phyloP scores from a whole-genome alignment of 2,888 invertebrate species.

The Prostheceraeus crozeri region DNA sequence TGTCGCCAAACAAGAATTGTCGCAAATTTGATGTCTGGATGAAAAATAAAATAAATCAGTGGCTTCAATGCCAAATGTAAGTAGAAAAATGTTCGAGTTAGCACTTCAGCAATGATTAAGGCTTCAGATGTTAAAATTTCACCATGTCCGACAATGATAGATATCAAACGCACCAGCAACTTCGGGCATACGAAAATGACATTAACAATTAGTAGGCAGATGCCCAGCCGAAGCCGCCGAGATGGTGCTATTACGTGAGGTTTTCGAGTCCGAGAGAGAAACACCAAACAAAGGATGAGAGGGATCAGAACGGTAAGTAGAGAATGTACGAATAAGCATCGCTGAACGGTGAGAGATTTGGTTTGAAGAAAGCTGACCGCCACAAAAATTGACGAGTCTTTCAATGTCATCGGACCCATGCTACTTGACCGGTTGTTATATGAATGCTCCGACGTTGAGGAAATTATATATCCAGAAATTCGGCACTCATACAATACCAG shows the following conservation, averaged over 20 bases:
- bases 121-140: background rate
- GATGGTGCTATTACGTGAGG: too few species aligned
- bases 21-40: too few species aligned
- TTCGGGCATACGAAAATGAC: background rate
- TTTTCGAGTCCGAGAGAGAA: too few species aligned
- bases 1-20: too few species aligned
- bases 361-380: background rate
- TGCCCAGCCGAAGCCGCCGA: background rate
- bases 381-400: background rate
- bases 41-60: background rate
- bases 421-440: too few species aligned
- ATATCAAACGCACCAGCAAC: background rate
- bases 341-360: background rate
- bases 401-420: too few species aligned
- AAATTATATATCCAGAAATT: too few species aligned
- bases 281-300: too few species aligned
- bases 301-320: background rate
- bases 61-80: background rate
- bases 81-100: background rate
- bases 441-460: too few species aligned
- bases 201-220: background rate
- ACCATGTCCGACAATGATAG: background rate
- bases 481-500: conserved; percentile 29
- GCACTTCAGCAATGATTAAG: background rate
- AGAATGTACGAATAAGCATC: background rate